These are phyloP conservation scores for Peromyscus polionotus DNA, from an alignment of 2,113 vertebrate species.

Conservation along the genomic window DNA sequence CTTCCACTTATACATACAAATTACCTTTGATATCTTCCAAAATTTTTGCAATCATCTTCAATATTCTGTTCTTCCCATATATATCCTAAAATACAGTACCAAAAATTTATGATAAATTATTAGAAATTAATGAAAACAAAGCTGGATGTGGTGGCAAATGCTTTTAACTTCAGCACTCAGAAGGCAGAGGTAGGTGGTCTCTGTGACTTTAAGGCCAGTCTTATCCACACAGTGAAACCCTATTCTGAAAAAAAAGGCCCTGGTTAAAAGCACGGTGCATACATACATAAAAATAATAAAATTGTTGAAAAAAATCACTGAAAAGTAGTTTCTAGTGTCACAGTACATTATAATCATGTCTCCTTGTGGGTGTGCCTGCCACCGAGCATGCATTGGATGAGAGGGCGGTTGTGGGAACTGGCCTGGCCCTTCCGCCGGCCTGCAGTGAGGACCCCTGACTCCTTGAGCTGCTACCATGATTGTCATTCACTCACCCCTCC, in stretches of 20 bases:
- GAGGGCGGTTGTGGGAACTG: not conserved
- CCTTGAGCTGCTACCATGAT: too few relatives aligned
- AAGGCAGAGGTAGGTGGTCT: not conserved
- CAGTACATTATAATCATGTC: not conserved
- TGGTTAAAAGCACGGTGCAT: not conserved
- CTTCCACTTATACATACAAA: not conserved
- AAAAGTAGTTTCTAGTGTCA: not conserved
- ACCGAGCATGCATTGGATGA: not conserved
- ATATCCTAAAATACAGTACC: not conserved
- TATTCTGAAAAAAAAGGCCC: not conserved
- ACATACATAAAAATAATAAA: not conserved
- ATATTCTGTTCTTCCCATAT: not conserved
- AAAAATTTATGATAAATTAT: not conserved
- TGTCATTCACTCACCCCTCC: not conserved
- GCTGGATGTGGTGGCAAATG: not conserved
- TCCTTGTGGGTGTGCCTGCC: not conserved
- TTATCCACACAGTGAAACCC: not conserved
- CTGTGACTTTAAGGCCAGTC: not conserved
- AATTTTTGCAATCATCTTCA: not conserved
- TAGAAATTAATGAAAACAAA: not conserved
- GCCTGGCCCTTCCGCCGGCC: not conserved
- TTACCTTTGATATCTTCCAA: not conserved
- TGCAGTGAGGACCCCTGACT: not conserved
- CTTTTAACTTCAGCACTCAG: not conserved
- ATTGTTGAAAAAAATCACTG: not conserved